These are phyloP conservation scores for Meloidogyne hapla DNA, from an alignment of 1,140 invertebrate species.

Conservation along the genomic window DNA sequence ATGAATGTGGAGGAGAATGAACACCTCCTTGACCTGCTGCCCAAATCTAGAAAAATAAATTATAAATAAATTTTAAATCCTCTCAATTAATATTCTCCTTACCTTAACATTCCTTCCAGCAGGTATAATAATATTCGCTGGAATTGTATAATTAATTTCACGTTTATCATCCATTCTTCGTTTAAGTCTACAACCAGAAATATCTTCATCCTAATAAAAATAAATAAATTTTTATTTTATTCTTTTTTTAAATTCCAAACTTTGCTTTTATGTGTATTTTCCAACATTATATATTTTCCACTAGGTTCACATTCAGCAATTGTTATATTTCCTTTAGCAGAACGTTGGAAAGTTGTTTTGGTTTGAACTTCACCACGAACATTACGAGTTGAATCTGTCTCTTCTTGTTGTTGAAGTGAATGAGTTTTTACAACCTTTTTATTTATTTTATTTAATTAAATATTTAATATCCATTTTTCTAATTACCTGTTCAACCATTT, in stretches of 20 bases:
- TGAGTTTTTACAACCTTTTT: constrained; percentile 61
- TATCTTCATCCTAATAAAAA: constrained; percentile 64
- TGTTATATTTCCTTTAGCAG: constrained; percentile 64
- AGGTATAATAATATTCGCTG: constrained; percentile 51
- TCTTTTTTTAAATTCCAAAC: constrained; percentile 25
- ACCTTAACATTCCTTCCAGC: constrained; percentile 52
- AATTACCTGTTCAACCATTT: constrained; percentile 64
- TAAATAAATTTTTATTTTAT: constrained; percentile 15
- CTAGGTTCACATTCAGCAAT: constrained; percentile 67
- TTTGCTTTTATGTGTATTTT: constrained; percentile 65
- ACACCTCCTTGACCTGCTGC: constrained; percentile 59
- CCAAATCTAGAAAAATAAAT: constrained; percentile 57
- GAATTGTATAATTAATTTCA: constrained; percentile 63
- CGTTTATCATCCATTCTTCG: constrained; percentile 62
- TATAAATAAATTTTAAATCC: constrained; percentile 17
- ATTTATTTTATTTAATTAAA: not conserved
- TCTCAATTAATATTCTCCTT: not conserved
- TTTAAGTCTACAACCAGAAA: constrained; percentile 60
- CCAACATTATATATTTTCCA: constrained; percentile 68
- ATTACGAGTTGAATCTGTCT: constrained; percentile 64
- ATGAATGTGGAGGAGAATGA: constrained; percentile 57
- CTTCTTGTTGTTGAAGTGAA: constrained; percentile 63
- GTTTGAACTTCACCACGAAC: constrained; percentile 67
- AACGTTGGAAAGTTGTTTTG: constrained; percentile 67
- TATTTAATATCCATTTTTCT: constrained; percentile 45